A percentile compares a stretch with the other conserved stretches of the same genome.
phyloP scores from a whole-genome alignment of 2,797 vertebrate species.

The Acridotheres tristis region DNA sequence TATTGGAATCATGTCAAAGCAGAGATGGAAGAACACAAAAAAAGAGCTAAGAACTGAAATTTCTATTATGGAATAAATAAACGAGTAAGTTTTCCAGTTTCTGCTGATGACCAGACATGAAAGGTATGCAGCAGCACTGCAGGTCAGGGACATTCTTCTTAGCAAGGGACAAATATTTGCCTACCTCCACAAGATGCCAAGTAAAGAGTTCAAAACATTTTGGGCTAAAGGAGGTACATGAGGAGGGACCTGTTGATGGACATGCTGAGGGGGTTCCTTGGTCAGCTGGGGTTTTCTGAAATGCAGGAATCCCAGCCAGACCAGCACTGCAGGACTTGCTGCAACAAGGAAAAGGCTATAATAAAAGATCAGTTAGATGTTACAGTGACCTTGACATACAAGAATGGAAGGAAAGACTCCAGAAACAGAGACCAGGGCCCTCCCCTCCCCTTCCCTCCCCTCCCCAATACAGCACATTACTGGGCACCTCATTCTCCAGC shows the following conservation, averaged over 20 bases:
- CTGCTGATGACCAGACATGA: not conserved
- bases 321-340: not conserved
- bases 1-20: not conserved
- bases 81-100: not conserved
- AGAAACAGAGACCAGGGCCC: not conserved
- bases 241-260: not conserved
- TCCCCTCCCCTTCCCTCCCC: not conserved
- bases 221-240: not conserved
- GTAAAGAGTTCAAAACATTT: not conserved
- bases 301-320: not conserved
- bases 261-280: not conserved
- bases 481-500: too few species aligned
- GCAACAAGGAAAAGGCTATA: not conserved
- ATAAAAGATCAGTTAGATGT: not conserved
- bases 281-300: not conserved
- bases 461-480: not conserved
- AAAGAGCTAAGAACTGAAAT: not conserved
- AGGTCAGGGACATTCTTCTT: not conserved
- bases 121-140: not conserved
- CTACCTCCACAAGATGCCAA: not conserved
- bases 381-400: not conserved
- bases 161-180: accelerated
- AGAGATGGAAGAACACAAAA: not conserved
- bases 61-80: not conserved
- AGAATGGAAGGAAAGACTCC: not conserved